These are phyloP conservation scores for Gallirallus australis DNA, from an alignment of 2,797 vertebrate genomes.

Conservation along the genomic window DNA sequence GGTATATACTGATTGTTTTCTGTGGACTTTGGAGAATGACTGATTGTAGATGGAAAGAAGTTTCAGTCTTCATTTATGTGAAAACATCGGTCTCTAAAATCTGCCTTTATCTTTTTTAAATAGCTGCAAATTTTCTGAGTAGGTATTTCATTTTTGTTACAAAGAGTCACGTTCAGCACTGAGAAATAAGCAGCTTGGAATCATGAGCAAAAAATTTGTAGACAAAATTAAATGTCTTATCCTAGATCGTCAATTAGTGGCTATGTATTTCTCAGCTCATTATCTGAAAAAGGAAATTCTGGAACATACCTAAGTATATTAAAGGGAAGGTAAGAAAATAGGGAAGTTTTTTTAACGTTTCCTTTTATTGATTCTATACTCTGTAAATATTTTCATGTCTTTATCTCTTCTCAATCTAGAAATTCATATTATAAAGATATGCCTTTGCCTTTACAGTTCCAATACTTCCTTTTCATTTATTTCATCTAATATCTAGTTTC, in stretches of 20 bases:
- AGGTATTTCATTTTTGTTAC: not conserved
- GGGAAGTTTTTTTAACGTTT: not conserved
- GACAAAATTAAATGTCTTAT: not conserved
- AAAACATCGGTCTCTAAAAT: not conserved
- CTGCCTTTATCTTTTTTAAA: not conserved
- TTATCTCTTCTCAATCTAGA: not conserved
- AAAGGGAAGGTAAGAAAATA: not conserved
- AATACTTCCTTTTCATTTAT: not conserved
- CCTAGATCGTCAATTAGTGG: not conserved
- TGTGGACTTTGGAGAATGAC: not conserved
- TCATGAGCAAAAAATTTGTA: not conserved
- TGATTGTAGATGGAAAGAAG: not conserved
- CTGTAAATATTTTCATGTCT: not conserved
- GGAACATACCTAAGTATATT: not conserved
- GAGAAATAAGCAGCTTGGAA: not conserved
- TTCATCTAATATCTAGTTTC: not conserved
- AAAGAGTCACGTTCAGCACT: not conserved
- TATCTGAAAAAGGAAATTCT: not conserved
- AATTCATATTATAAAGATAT: not conserved
- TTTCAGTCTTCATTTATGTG: not conserved
- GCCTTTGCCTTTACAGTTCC: not conserved
- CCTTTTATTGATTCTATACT: accelerated
- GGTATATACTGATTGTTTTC: not conserved
- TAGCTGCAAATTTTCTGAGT: not conserved
- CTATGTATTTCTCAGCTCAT: not conserved